A percentile compares a stretch with the other conserved stretches of the same genome.
These are phyloP conservation scores for Rhabdornis inornatus DNA, from an alignment of 2,113 vertebrate species.

Conservation along the genomic window DNA sequence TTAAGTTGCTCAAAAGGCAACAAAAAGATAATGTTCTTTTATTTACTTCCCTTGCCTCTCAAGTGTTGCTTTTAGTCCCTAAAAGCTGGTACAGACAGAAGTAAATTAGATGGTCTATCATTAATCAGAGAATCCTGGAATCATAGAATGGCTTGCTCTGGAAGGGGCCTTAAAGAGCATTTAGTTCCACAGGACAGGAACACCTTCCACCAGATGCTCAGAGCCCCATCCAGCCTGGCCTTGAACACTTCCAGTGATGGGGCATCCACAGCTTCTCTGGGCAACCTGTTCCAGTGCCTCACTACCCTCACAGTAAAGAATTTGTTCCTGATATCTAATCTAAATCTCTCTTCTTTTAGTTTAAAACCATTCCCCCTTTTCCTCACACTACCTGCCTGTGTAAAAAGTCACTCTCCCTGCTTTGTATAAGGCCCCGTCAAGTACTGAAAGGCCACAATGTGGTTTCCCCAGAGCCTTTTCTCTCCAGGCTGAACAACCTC, in stretches of 20 bases:
- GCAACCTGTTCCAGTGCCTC: background rate
- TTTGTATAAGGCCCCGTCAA: background rate
- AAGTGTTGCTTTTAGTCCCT: background rate
- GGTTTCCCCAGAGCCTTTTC: background rate
- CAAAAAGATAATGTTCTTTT: background rate
- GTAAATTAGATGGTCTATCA: background rate
- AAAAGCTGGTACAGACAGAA: background rate
- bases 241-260: background rate
- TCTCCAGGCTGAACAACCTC: background rate
- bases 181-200: background rate
- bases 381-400: no score
- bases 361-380: background rate
- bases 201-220: background rate
- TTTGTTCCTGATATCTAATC: background rate
- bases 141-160: background rate
- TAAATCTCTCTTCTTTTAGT: background rate
- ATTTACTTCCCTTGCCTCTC: background rate
- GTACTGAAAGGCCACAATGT: background rate
- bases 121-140: background rate
- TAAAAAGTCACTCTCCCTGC: background rate
- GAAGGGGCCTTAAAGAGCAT: background rate
- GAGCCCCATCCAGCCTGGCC: background rate
- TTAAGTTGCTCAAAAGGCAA: background rate
- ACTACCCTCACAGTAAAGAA: background rate
- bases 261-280: background rate